These are phyloP conservation scores for Panthera uncia DNA, from an alignment of 2,113 vertebrate species.

Conservation along the genomic window DNA sequence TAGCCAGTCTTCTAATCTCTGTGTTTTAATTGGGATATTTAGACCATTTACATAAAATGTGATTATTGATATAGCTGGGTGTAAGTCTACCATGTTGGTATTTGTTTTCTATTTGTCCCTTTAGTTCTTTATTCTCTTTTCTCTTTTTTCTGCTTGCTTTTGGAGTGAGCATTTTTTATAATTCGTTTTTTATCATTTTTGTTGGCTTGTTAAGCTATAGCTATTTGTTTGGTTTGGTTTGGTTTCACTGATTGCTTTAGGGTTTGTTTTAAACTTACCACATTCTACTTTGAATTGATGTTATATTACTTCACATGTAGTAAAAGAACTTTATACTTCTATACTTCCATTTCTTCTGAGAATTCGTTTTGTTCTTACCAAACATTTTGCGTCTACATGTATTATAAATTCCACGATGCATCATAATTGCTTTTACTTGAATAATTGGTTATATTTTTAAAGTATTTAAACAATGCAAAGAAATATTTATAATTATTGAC, in stretches of 20 bases:
- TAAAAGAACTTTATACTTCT: background rate
- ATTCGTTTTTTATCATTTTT: conserved; percentile 2
- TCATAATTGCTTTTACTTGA: background rate
- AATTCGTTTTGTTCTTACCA: background rate
- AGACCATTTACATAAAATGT: background rate
- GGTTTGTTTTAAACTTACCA: background rate
- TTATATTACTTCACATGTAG: background rate
- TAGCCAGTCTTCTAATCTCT: background rate
- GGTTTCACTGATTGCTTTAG: background rate
- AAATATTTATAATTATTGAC: background rate
- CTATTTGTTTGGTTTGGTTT: background rate
- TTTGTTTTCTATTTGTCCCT: background rate
- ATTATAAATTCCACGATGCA: background rate
- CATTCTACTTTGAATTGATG: background rate
- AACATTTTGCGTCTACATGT: background rate
- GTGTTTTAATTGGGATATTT: background rate
- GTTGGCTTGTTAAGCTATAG: background rate
- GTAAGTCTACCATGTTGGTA: background rate
- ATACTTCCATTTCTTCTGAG: background rate
- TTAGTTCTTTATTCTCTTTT: background rate
- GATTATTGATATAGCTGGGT: background rate
- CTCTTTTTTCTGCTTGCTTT: background rate
- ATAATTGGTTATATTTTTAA: background rate
- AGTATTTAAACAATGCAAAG: background rate
- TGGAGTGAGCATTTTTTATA: background rate